Percentiles rank a stretch among this genome's conserved stretches.
Conservation (phyloP, 2,797 vertebrate genomes). For the Clarias fuscus region DNA sequence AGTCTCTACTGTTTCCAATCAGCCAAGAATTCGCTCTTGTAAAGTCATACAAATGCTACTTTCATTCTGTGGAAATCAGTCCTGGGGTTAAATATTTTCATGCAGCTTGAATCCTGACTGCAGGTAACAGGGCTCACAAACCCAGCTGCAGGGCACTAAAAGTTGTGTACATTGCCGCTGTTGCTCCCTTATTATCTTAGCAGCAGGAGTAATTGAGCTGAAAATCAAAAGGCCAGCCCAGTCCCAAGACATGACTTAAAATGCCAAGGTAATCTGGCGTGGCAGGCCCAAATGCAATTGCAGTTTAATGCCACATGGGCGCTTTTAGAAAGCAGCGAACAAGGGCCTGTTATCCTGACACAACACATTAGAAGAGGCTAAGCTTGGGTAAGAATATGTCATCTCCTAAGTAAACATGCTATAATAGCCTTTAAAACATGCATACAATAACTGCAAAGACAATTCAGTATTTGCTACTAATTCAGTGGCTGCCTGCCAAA, state of each 20-base stretch:
- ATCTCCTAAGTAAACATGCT: conserved; percentile 30
- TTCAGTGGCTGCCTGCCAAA: conserved; percentile 48
- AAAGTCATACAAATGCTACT: conserved; percentile 25
- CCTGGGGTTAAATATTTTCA: background rate
- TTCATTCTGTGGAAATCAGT: conserved; percentile 17
- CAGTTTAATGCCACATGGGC: conserved; percentile 66
- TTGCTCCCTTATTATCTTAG: conserved; percentile 53
- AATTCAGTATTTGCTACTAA: conserved; percentile 31
- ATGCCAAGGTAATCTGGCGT: conserved; percentile 71
- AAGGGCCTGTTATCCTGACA: conserved; percentile 48
- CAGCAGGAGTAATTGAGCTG: conserved; percentile 78
- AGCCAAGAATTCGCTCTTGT: conserved; percentile 42
- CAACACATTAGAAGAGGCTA: conserved; percentile 39
- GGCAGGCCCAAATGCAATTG: conserved; percentile 66
- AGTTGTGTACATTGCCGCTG: conserved; percentile 31
- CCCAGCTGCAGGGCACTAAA: background rate
- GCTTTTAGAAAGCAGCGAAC: conserved; percentile 20
- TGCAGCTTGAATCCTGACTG: background rate
- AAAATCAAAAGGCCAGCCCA: conserved; percentile 76
- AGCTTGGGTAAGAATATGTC: conserved; percentile 34
- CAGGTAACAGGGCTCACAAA: conserved; percentile 10
- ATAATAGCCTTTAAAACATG: conserved; percentile 29
- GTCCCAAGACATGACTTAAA: conserved; percentile 69
- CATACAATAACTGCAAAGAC: conserved; percentile 21
- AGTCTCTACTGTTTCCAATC: conserved; percentile 47